Evolutionary conservation across 1,140 invertebrate species (phyloP).

Genomic region (Eumaeus atala): DNA sequence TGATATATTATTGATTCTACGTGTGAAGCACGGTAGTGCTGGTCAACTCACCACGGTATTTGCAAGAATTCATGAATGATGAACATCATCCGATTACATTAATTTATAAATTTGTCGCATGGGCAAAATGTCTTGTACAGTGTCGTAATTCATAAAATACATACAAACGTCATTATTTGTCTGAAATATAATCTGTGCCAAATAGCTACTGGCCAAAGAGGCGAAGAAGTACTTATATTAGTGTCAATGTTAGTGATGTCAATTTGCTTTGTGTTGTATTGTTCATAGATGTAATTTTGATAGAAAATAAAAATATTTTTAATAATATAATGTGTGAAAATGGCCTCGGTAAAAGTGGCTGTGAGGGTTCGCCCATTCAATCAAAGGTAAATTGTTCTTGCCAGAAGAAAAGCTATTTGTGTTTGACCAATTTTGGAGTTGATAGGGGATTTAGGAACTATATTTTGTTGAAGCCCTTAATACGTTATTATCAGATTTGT

Average conservation of each 20-base stretch:
- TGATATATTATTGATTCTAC: no score
- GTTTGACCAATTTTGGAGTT: neutral
- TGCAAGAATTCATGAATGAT: no score
- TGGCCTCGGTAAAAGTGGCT: slow-evolving; percentile 88
- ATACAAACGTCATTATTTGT: no score
- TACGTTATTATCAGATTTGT: no score
- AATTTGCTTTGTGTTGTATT: slow-evolving; percentile 51
- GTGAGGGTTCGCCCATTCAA: slow-evolving; percentile 88
- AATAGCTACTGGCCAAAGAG: no score
- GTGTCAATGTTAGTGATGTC: slow-evolving; percentile 34
- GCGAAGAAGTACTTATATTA: neutral
- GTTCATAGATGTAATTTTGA: slow-evolving; percentile 49
- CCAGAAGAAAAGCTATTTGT: neutral
- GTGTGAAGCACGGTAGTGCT: no score
- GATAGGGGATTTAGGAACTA: neutral
- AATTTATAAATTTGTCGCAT: no score
- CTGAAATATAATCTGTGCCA: no score
- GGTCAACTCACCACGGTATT: no score
- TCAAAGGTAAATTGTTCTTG: slow-evolving; percentile 77
- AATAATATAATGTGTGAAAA: slow-evolving; percentile 74
- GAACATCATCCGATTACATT: no score
- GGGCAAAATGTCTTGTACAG: no score
- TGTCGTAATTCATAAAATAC: no score
- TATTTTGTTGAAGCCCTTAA: neutral
- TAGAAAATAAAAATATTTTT: slow-evolving; percentile 37